Evolutionary conservation across 2,113 vertebrate species (phyloP).

Genomic region (Coryphaenoides rupestris): DNA sequence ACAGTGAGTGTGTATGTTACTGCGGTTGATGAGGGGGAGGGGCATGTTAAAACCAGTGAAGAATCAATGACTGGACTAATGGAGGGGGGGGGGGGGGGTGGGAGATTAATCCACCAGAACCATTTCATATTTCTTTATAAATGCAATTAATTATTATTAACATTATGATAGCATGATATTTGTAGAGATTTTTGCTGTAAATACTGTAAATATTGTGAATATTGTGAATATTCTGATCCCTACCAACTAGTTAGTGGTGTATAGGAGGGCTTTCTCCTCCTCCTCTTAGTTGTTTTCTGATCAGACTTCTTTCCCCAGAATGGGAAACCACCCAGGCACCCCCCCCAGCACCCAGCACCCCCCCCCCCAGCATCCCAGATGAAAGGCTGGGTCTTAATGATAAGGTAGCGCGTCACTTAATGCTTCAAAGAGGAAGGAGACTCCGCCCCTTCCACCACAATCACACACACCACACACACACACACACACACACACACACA

Average conservation of each 20-base stretch:
- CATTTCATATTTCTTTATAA: too few species aligned
- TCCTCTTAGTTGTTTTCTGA: too few species aligned
- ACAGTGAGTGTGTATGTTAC: not conserved
- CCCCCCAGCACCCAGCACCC: slow-evolving; percentile 21
- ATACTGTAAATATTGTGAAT: too few species aligned
- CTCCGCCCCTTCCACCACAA: too few species aligned
- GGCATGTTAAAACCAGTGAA: slow-evolving; percentile 40
- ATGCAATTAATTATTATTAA: too few species aligned
- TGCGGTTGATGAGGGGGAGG: slow-evolving; percentile 46
- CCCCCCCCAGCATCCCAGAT: slow-evolving; percentile 35
- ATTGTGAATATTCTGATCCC: too few species aligned
- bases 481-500: not conserved
- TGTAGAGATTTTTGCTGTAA: too few species aligned
- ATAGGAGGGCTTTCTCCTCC: too few species aligned
- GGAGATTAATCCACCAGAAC: too few species aligned
- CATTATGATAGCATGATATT: too few species aligned
- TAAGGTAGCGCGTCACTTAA: slow-evolving; percentile 56
- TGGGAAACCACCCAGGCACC: not conserved
- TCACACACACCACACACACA: not conserved
- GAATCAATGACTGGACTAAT: slow-evolving; percentile 56
- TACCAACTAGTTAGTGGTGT: too few species aligned
- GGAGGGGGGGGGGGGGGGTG: slow-evolving; percentile 11
- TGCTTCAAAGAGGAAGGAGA: slow-evolving; percentile 56
- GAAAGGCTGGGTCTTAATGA: slow-evolving; percentile 65
- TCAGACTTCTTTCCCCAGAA: too few species aligned